Evolutionary conservation across 2,888 invertebrate genomes (phyloP).

Genomic region (Aleiodes alternator): DNA sequence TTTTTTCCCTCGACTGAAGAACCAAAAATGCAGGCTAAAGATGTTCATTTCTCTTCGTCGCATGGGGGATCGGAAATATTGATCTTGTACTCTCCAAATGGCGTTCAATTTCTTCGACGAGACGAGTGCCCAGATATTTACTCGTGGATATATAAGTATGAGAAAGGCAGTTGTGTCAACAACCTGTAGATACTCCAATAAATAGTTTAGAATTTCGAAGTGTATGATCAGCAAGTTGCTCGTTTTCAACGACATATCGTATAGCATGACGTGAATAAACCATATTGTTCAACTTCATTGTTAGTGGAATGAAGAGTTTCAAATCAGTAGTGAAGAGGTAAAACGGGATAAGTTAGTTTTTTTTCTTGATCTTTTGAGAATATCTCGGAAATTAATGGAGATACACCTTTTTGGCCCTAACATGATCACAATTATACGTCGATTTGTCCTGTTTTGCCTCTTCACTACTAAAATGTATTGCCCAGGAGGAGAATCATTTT

Average conservation of each 20-base stretch:
- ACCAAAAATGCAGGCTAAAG: constrained; percentile 25
- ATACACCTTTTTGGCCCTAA: too few species aligned
- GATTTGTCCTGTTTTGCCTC: too few species aligned
- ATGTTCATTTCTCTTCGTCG: constrained; percentile 1
- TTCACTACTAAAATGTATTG: too few species aligned
- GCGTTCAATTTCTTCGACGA: constrained; percentile 8
- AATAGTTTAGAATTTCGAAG: constrained; percentile 10
- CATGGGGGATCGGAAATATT: constrained; percentile 16
- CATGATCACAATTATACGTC: too few species aligned
- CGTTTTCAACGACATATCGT: neutral
- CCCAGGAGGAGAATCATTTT: too few species aligned
- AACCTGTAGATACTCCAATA: constrained; percentile 22
- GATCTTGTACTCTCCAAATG: constrained; percentile 13
- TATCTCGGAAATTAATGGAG: too few species aligned
- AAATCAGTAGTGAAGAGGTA: too few species aligned
- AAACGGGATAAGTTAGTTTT: too few species aligned
- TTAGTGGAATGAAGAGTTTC: neutral
- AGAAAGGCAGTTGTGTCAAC: constrained; percentile 24
- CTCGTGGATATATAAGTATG: neutral
- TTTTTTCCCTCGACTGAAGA: constrained; percentile 17
- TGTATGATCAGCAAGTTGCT: neutral
- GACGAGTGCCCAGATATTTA: constrained; percentile 23
- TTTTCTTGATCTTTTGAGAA: too few species aligned
- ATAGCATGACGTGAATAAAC: constrained; percentile 19
- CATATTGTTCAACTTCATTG: neutral